phyloP scores from a whole-genome alignment of 1,140 invertebrate genomes.

The Phortica variegata region DNA sequence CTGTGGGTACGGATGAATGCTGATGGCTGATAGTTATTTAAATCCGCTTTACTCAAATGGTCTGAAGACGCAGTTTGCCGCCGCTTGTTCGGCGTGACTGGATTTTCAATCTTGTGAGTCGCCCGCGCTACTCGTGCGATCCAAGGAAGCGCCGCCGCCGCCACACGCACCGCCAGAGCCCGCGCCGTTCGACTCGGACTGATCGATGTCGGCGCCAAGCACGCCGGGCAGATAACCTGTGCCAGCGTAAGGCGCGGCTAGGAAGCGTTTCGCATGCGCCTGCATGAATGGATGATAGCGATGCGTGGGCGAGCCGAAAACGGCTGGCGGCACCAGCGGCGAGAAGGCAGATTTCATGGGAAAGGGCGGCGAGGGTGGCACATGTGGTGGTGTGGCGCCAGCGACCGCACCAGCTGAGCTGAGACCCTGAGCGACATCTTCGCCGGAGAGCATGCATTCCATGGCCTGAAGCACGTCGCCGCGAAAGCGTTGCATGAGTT shows the following conservation, averaged over 20 bases:
- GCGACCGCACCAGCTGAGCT: constrained; percentile 8
- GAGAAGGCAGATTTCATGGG: constrained; percentile 73
- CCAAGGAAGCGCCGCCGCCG: constrained; percentile 21
- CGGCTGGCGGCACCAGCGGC: constrained; percentile 63
- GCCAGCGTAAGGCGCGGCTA: constrained; percentile 76
- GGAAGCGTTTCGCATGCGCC: constrained; percentile 67
- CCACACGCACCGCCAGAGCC: too few species aligned
- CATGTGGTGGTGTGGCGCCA: constrained; percentile 25
- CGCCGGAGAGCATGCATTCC: constrained; percentile 78
- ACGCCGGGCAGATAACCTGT: constrained; percentile 79
- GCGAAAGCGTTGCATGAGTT: constrained; percentile 73
- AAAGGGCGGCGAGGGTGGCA: constrained; percentile 57
- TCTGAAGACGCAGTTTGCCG: constrained; percentile 34
- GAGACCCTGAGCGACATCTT: constrained; percentile 53
- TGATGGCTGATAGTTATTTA: not conserved
- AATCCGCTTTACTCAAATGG: constrained; percentile 36
- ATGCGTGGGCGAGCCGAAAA: constrained; percentile 58
- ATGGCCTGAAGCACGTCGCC: constrained; percentile 89
- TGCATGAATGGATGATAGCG: constrained; percentile 56
- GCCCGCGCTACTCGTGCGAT: constrained; percentile 34
- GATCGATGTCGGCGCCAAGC: constrained; percentile 63
- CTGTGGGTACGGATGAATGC: too few species aligned
- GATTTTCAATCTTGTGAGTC: constrained; percentile 40
- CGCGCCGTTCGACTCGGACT: constrained; percentile 47
- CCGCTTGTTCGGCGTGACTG: constrained; percentile 20